Evolutionary conservation across 2,113 vertebrate genomes (phyloP), one percentile per base, ranked within the genome.

Genomic region (Myiagra hebetior): DNA sequence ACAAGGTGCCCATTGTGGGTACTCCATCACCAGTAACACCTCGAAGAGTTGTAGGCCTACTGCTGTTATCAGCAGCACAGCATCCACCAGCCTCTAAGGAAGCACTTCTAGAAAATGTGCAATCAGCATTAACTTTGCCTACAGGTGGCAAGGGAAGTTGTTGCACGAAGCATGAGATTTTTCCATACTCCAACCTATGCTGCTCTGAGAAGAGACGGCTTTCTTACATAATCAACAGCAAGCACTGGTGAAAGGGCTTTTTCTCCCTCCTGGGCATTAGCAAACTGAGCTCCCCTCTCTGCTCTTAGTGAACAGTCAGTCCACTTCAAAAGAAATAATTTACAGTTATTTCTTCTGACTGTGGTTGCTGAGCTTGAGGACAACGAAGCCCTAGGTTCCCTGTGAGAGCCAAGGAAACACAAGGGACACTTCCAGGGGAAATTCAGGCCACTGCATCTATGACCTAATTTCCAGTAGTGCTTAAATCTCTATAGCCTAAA

Each of bases 351-450:
- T 26, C 19, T 79, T 59, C 49, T 1, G 2, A 50, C 26, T 67
- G 21, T 0, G 2, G 42, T 23, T 4, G 1, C 23, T 65, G 23
- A 89, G 13, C 26, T 65, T 17, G 15, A 83, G 22, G 91, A 10
- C n/a, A n/a, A 31, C 0, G 4, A 76, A 76, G n/a, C 6, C 31
- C 15, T 18, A 44, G 4, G 5, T 41, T 87, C 20, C 20, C 50
- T 33, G 1, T 0, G 0, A n/a, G 13, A 91, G 19, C 15, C n/a
- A 11, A 0, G 1, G 70, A 56, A 87, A 41, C 11, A 57, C 52
- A 85, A 91, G 7, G 33, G 20, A 42, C 15, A 20, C 15, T 37
- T 11, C 16, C 10, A 39, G 19, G 13, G 35, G 12, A 76, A 73
- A 79, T 41, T 85, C 65, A 85, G 42, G 49, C 39, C 22, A 31